Base-by-base conservation (phyloP, 2,113 vertebrate genomes). In the Cololabis saira region DNA sequence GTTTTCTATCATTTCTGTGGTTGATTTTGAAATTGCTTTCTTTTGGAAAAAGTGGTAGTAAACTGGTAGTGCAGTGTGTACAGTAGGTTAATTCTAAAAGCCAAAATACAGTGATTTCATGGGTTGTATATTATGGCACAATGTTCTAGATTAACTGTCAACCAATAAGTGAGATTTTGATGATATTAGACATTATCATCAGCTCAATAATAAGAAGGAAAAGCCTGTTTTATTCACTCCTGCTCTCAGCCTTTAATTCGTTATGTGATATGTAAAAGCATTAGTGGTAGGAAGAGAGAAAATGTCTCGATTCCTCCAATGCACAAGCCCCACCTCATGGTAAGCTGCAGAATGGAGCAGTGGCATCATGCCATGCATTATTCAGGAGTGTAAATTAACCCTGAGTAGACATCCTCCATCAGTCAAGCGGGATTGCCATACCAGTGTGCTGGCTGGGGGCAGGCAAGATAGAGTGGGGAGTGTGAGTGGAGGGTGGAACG, bases 331-430 rank as follows among this genome's bases (percentile, higher is more conserved):
- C 93, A 92, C 94, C 94, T 93, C 95, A 94, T 93, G 87, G 80
- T 84, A 94, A 83, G 94, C 92, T 77, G 85, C 89, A 93, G 93
- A 96, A 96, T 93, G 90, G 93, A 93, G 82, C 81, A 83, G 92
- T 93, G 90, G 89, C 87, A 91, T 90, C 80, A 85, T 78, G 10
- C 87, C 90, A 90, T 94, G 91, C 92, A 96, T 96, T 95, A 95
- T 97, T 95, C 93, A 96, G 90, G 87, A 94, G 81, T 62, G 92
- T 94, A 95, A 96, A 97, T 95, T 95, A 95, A 93, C 95, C 94
- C 92, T 94, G 93, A 95, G 94, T 94, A 92, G 92, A 94, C 90
- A 89, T 87, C 93, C 88, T 88, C 93, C 94, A 97, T 97, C 95
- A 95, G 95, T 98, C 96, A 98, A 91, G 50, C 27, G 84, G 92